Base-by-base conservation (phyloP, 2,113 vertebrate species). In the Lophochroa leadbeateri region DNA sequence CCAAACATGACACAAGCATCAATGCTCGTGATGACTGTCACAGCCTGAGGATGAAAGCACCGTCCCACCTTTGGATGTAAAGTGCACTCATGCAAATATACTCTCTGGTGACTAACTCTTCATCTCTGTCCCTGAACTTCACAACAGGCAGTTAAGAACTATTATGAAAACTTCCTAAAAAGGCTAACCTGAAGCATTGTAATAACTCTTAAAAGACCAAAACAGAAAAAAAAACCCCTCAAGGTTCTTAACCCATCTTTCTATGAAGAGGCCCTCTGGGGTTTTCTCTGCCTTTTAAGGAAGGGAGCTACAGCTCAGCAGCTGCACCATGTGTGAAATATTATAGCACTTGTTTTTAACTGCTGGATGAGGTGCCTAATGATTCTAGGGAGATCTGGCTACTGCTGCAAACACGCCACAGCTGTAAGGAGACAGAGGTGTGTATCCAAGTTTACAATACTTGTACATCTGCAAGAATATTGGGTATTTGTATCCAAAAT, bases 271-370 rank as follows among this genome's bases (percentile, higher is more conserved):
- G 64, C 57, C 88, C 69, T 92, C 68, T 33, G n/a, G 64, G 72
- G 25, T 37, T 94, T 67, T 67, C 13, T 47, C 39, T 88, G 72
- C 91, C 76, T 94, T 91, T 88, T 91, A 86, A 88, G 80, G 94
- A 75, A 17, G 64, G 49, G 74, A 95, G 33, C 55, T 86, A 29
- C 43, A 86, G 80, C 83, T 91, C 39, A 7, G 86, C 93, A 93
- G 93, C 92, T 92, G 90, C 35, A 43, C 23, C 41, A 9, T 1
- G 33, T 52, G 52, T 95, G 96, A 96, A 94, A 92, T 94, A 90
- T 84, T 78, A n/a, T 0, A 88, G 69, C 52, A 52, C 76, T 95
- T 91, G 65, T 10, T 92, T 92, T 82, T 47, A 57, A n/a, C 57
- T 82, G 76, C 86, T 93, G 92, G 61, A 57, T 37, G 69, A 78